Conservation (phyloP, 2,113 vertebrate genomes). For the Platysternon megacephalum region DNA sequence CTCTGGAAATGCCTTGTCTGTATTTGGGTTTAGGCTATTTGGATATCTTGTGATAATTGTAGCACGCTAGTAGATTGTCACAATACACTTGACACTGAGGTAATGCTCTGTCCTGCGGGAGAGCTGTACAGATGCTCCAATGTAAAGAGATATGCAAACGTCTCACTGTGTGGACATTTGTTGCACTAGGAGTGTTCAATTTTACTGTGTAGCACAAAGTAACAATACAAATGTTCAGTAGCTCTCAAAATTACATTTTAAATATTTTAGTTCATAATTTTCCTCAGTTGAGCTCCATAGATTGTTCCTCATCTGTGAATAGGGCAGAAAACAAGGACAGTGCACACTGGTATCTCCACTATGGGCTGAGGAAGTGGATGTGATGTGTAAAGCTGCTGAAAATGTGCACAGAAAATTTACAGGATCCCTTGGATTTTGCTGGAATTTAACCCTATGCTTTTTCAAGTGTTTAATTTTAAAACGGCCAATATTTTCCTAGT, state of each 20-base stretch:
- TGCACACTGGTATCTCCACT: background rate
- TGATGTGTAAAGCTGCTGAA: background rate
- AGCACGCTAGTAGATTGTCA: background rate
- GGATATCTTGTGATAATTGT: background rate
- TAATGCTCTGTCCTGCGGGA: background rate
- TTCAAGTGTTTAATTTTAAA: background rate
- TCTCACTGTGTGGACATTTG: background rate
- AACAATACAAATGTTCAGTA: background rate
- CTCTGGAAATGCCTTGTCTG: background rate
- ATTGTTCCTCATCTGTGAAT: background rate
- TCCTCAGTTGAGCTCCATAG: background rate
- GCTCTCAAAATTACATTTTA: background rate
- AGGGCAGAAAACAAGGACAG: background rate
- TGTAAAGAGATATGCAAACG: background rate
- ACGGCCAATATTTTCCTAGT: background rate
- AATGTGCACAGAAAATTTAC: background rate
- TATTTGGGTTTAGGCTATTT: background rate
- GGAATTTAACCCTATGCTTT: background rate
- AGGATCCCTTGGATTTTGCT: background rate
- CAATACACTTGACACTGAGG: accelerated
- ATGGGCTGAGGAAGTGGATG: background rate
- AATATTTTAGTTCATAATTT: background rate
- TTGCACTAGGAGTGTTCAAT: background rate
- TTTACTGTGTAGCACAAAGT: background rate
- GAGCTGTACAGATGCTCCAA: background rate